Percentiles rank a stretch among this genome's conserved stretches.
These are phyloP conservation scores for Nasonia longicornis DNA, from an alignment of 1,140 invertebrate genomes.

Conservation along the genomic window DNA sequence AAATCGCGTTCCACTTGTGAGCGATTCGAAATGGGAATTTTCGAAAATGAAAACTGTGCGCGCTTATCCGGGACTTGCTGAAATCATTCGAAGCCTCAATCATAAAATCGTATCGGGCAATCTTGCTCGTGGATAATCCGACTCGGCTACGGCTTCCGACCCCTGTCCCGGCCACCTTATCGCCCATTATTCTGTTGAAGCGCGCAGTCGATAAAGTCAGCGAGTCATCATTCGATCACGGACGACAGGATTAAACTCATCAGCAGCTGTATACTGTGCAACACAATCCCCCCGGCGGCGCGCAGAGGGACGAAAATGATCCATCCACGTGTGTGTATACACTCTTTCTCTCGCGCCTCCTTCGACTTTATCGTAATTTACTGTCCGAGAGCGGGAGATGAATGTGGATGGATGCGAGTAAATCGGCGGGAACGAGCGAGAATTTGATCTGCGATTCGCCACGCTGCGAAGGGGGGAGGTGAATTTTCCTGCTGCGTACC, in stretches of 20 bases:
- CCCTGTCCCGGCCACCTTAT: slow-evolving; percentile 19
- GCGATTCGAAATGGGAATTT: background rate
- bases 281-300: background rate
- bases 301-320: slow-evolving; percentile 2
- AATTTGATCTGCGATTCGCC: slow-evolving; percentile 22
- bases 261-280: background rate
- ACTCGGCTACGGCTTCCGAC: slow-evolving; percentile 3
- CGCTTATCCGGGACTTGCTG: too few species aligned
- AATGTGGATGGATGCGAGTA: slow-evolving; percentile 26
- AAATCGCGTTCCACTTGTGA: background rate
- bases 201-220: slow-evolving; percentile 33
- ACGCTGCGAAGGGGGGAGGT: background rate
- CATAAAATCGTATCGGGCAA: background rate
- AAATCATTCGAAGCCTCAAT: slow-evolving; percentile 1
- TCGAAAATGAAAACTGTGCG: background rate
- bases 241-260: slow-evolving; percentile 36
- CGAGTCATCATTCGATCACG: slow-evolving; percentile 31
- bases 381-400: slow-evolving; percentile 18
- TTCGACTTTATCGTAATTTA: slow-evolving; percentile 30
- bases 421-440: background rate
- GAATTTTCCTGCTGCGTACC: too few species aligned
- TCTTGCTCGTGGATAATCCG: background rate
- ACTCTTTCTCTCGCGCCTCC: slow-evolving; percentile 26
- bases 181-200: slow-evolving; percentile 31
- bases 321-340: background rate